phyloP scores from a whole-genome alignment of 2,797 vertebrate species.

The Kryptolebias ocellatus region DNA sequence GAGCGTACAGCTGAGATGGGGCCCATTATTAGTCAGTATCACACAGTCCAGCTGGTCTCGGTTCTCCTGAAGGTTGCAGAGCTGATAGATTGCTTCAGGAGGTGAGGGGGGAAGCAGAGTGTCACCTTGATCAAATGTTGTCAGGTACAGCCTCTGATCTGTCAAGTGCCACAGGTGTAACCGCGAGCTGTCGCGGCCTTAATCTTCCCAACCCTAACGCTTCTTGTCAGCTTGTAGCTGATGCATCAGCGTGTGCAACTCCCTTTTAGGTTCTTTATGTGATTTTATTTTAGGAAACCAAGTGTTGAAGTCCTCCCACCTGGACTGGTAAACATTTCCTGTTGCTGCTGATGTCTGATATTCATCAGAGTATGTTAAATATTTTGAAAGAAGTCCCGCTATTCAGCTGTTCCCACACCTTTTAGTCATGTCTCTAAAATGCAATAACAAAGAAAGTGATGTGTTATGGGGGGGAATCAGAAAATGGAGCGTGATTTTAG shows the following conservation, averaged over 20 bases:
- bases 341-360: no score
- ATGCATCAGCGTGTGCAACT: background rate
- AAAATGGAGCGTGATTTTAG: no score
- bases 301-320: no score
- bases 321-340: no score
- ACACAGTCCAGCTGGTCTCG: constrained; percentile 2
- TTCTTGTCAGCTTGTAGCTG: background rate
- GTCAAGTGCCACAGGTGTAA: background rate
- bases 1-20: constrained; percentile 6
- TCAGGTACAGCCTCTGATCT: constrained; percentile 32
- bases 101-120: constrained; percentile 8
- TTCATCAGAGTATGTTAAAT: no score
- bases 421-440: no score
- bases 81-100: constrained; percentile 32
- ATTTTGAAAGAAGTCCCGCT: no score
- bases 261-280: background rate
- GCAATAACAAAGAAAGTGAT: no score
- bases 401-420: no score
- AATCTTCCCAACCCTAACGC: constrained; percentile 7
- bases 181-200: constrained; percentile 1
- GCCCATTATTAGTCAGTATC: constrained; percentile 33
- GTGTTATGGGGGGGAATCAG: no score
- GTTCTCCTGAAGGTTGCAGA: constrained; percentile 30
- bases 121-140: constrained; percentile 58
- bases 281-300: no score